Conservation (phyloP, 2,888 invertebrate genomes). For the Spisula solida region DNA sequence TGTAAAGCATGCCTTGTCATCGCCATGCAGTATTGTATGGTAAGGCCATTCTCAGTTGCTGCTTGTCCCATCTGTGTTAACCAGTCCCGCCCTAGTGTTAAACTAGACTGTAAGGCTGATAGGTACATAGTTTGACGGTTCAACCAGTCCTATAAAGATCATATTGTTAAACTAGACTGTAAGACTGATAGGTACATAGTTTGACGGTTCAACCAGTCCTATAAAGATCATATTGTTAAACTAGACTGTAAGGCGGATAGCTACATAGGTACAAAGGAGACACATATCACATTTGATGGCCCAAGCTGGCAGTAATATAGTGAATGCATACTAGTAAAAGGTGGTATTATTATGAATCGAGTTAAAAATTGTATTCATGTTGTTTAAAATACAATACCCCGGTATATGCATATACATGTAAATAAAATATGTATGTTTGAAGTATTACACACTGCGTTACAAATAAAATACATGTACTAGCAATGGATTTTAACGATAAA, state of each 20-base stretch:
- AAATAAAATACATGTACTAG: too few species aligned
- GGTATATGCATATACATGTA: too few species aligned
- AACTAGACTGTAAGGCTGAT: slow-evolving; percentile 70
- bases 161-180: slow-evolving; percentile 71
- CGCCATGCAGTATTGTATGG: slow-evolving; percentile 85
- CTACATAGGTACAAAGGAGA: slow-evolving; percentile 60
- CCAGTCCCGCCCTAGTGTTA: slow-evolving; percentile 79
- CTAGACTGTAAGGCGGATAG: slow-evolving; percentile 74
- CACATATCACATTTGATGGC: too few species aligned
- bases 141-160: slow-evolving; percentile 84
- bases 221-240: slow-evolving; percentile 67
- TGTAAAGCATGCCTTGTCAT: slow-evolving; percentile 79
- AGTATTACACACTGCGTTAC: too few species aligned
- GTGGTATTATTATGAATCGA: too few species aligned
- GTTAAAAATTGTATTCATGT: too few species aligned
- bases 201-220: slow-evolving; percentile 85
- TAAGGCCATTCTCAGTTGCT: slow-evolving; percentile 76
- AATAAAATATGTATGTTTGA: too few species aligned
- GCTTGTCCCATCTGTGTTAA: slow-evolving; percentile 82
- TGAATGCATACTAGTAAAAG: too few species aligned
- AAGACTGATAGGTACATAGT: slow-evolving; percentile 74
- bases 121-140: slow-evolving; percentile 79
- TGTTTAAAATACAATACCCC: too few species aligned
- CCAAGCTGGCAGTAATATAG: too few species aligned
- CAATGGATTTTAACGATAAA: too few species aligned